phyloP scores from a whole-genome alignment of 2,113 vertebrate species.

The Nothocercus julius region DNA sequence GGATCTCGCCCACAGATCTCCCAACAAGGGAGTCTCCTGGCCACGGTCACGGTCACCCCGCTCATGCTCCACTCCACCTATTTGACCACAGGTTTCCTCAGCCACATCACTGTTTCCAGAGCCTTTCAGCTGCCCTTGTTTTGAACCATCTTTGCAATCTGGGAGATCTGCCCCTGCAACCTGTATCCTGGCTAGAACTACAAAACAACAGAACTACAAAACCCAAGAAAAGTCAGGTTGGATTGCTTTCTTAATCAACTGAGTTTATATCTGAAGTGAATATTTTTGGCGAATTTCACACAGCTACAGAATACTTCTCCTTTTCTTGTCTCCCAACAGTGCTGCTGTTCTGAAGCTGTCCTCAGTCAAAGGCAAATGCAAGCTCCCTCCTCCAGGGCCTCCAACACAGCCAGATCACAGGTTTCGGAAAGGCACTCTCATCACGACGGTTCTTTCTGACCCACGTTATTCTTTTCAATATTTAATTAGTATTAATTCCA shows the following conservation, averaged over 20 bases:
- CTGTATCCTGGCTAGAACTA: neutral
- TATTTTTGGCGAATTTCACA: neutral
- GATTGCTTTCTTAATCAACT: neutral
- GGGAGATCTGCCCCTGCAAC: neutral
- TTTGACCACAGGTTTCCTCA: neutral
- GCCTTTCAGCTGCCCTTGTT: neutral
- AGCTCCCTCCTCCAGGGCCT: neutral
- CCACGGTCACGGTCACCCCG: rapidly evolving
- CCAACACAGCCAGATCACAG: neutral
- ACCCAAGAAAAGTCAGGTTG: neutral
- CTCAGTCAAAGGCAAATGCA: neutral
- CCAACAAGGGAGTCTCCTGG: rapidly evolving
- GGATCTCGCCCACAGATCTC: neutral
- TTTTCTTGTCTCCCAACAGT: neutral
- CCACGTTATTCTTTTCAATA: neutral
- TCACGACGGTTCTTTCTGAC: neutral
- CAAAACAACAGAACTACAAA: neutral
- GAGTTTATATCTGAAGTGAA: neutral
- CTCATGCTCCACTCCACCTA: rapidly evolving
- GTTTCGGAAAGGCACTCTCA: neutral
- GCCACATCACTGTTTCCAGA: neutral
- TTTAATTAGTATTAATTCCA: neutral
- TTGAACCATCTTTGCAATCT: neutral
- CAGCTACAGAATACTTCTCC: neutral
- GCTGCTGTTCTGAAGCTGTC: neutral